Evolutionary conservation across 1,140 invertebrate genomes (phyloP).

Genomic region (Bombus terrestris): DNA sequence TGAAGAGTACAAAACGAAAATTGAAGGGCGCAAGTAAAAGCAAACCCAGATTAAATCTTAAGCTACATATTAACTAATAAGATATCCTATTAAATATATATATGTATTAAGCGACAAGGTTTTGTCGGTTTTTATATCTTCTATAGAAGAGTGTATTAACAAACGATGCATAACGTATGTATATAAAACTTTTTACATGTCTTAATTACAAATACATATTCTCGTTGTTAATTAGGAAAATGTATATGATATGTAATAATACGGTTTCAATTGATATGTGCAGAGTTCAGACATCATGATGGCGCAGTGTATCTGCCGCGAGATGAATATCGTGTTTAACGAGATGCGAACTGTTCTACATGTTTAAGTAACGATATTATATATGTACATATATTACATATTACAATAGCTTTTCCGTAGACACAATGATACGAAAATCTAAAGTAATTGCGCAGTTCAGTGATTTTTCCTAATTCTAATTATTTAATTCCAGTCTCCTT

Average conservation of each 20-base stretch:
- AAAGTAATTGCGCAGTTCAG: background rate
- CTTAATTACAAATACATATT: too few species aligned
- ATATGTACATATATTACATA: background rate
- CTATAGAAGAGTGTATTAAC: background rate
- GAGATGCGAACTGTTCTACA: background rate
- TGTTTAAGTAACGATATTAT: background rate
- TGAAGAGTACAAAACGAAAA: background rate
- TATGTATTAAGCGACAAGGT: background rate
- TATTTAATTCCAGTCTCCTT: background rate
- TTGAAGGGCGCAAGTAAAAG: background rate
- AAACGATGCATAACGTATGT: background rate
- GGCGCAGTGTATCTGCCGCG: conserved; percentile 11
- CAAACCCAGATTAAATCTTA: background rate
- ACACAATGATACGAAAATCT: background rate
- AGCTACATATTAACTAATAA: background rate
- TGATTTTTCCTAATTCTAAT: too few species aligned
- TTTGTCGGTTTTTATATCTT: background rate
- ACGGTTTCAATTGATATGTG: background rate
- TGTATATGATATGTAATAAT: background rate
- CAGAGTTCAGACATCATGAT: background rate
- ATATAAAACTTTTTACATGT: background rate
- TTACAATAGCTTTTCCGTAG: background rate
- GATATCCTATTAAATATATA: background rate
- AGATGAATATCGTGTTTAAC: conserved; percentile 47
- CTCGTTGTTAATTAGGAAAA: background rate